Percentiles rank a stretch among this genome's conserved stretches.
These are phyloP conservation scores for Saturnia japonica DNA, from an alignment of 2,888 invertebrate species.

Conservation along the genomic window DNA sequence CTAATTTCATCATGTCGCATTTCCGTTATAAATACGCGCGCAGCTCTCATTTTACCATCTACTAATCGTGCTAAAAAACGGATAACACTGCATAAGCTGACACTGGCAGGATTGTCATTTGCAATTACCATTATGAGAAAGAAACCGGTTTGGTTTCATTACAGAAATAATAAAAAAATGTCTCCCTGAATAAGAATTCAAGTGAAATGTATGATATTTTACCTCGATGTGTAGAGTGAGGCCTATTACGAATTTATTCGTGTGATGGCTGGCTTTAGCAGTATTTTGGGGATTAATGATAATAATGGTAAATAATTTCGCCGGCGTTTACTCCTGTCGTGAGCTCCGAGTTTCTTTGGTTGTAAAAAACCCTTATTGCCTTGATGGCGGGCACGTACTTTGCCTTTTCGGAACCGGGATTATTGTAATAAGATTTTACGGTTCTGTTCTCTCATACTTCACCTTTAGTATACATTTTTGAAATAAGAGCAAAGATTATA, in stretches of 20 bases:
- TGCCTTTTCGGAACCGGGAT: conserved; percentile 6
- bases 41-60: too few species aligned
- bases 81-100: too few species aligned
- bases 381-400: conserved; percentile 17
- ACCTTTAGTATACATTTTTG: background rate
- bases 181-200: background rate
- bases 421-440: conserved; percentile 11
- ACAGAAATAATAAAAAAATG: background rate
- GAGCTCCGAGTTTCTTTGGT: conserved; percentile 12
- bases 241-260: conserved; percentile 6
- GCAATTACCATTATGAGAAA: too few species aligned
- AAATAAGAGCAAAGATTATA: background rate
- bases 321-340: background rate
- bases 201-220: background rate
- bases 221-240: background rate
- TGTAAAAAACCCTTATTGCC: conserved; percentile 19
- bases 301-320: conserved; percentile 18
- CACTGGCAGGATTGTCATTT: too few species aligned
- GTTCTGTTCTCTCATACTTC: background rate
- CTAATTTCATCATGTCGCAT: too few species aligned
- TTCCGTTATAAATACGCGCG: too few species aligned
- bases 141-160: too few species aligned
- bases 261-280: conserved; percentile 13
- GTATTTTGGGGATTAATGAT: conserved; percentile 18
- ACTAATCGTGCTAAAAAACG: too few species aligned